Percentiles rank a stretch among this genome's conserved stretches.
These are phyloP conservation scores for Lutjanus erythropterus DNA, from an alignment of 2,113 vertebrate species.

Conservation along the genomic window DNA sequence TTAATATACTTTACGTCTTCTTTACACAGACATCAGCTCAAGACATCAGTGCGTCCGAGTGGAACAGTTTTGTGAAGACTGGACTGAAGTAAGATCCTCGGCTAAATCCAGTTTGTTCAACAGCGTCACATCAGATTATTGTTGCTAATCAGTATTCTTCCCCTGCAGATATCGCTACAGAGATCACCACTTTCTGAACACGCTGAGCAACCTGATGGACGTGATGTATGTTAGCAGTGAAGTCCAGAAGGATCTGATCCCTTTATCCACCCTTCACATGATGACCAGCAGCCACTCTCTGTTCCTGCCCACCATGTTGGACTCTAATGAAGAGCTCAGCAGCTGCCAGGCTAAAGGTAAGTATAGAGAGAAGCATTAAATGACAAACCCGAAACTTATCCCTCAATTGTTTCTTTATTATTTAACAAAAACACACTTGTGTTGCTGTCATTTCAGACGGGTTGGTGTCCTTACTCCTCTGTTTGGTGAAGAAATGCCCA, in stretches of 20 bases:
- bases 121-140: background rate
- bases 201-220: constrained; percentile 79
- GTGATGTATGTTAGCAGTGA: constrained; percentile 81
- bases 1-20: background rate
- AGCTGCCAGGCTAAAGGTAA: constrained; percentile 85
- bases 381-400: background rate
- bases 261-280: constrained; percentile 86
- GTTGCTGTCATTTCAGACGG: constrained; percentile 83
- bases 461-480: constrained; percentile 88
- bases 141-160: background rate
- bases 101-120: background rate
- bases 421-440: background rate
- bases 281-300: constrained; percentile 95
- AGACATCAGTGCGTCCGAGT: constrained; percentile 86
- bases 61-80: constrained; percentile 90
- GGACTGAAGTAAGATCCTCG: constrained; percentile 87
- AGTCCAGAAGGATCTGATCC: constrained; percentile 76
- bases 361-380: background rate
- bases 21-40: constrained; percentile 78
- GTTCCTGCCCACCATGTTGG: constrained; percentile 91
- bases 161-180: constrained; percentile 89
- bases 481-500: constrained; percentile 87
- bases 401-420: background rate
- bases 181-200: constrained; percentile 85
- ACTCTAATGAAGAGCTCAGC: constrained; percentile 70